Percentiles rank a stretch among this genome's conserved stretches.
Evolutionary conservation across 1,140 invertebrate genomes (phyloP).

Genomic region (Callitettix versicolor): DNA sequence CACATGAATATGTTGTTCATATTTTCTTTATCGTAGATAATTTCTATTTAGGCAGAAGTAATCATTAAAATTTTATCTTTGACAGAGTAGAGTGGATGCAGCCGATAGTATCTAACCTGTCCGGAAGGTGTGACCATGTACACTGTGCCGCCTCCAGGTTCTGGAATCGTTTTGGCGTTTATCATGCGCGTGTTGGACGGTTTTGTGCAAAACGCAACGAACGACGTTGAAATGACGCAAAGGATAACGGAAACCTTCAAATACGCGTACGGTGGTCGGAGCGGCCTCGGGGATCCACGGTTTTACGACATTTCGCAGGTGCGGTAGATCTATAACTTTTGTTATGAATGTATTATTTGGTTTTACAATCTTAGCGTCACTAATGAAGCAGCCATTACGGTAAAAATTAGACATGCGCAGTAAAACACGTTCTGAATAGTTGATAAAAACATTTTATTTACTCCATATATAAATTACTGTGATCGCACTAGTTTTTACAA

Average conservation of each 20-base stretch:
- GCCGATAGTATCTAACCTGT: constrained; percentile 42
- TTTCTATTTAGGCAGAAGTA: too few species aligned
- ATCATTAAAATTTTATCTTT: constrained; percentile 15
- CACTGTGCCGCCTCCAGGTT: constrained; percentile 69
- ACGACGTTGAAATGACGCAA: constrained; percentile 48
- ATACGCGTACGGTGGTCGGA: constrained; percentile 81
- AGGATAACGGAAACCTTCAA: constrained; percentile 86
- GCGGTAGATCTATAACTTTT: too few species aligned
- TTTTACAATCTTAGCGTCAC: too few species aligned
- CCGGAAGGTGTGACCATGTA: constrained; percentile 52
- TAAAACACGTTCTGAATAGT: too few species aligned
- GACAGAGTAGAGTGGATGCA: constrained; percentile 48
- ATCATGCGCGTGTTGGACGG: constrained; percentile 75
- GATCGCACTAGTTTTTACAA: too few species aligned
- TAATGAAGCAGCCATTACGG: too few species aligned
- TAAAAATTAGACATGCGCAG: too few species aligned
- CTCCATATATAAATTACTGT: too few species aligned
- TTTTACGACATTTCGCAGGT: too few species aligned
- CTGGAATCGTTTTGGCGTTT: constrained; percentile 70
- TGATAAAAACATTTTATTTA: too few species aligned
- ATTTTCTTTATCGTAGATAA: neutral
- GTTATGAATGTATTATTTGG: too few species aligned
- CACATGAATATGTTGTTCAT: neutral
- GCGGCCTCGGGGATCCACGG: constrained; percentile 75
- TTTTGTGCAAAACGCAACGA: constrained; percentile 35